Base-by-base conservation (phyloP, 2,797 vertebrate genomes). In the Hafferia zeledoni region DNA sequence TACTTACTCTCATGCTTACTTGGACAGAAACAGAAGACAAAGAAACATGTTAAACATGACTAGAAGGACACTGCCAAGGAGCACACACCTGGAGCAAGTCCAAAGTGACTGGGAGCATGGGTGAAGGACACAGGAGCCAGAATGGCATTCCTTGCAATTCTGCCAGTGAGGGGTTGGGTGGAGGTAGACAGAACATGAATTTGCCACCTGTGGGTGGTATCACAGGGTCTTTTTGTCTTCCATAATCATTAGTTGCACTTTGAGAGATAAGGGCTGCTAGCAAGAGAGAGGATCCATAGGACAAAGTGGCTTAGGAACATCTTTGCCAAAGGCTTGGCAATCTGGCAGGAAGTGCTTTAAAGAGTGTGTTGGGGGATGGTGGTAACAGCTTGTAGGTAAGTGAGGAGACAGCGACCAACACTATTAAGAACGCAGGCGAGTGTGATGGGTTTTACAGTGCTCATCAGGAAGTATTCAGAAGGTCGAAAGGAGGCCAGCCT, bases 221-320 rank as follows among this genome's bases (percentile, higher is more conserved):
- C 72, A 71, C 35, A 83, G 24, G 12, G 27, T 64, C 17, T 10
- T 76, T 87, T 74, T 61, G 30, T 87, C 44, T 74, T 53, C 67
- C 23, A n/a, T 3, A 18, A 47, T 35, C 24, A 17, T 0, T 0
- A 83, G 20, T 67, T 3, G 18, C 30, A 61, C 30, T 77, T 49
- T 33, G 13, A 77, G 44, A 30, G 20, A 33, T 41, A 53, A 68
- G 12, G 10, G 24, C 41, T 68, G 44, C 65, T 68, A 59, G 70
- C 12, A 65, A 53, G 20, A 61, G 9, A 60, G 25, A 75, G 19
- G 28, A 94, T 43, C 35, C 41, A 28, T 10, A 50, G 22, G 35
- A 57, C 30, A 14, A 87, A 59, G 39, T 23, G 30, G 47, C 16
- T 65, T 69, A 33, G 39, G 15, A 61, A 17, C 0, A 2, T 19